Evolutionary conservation across 1,140 invertebrate genomes (phyloP).

Genomic region (Lineus longissimus): DNA sequence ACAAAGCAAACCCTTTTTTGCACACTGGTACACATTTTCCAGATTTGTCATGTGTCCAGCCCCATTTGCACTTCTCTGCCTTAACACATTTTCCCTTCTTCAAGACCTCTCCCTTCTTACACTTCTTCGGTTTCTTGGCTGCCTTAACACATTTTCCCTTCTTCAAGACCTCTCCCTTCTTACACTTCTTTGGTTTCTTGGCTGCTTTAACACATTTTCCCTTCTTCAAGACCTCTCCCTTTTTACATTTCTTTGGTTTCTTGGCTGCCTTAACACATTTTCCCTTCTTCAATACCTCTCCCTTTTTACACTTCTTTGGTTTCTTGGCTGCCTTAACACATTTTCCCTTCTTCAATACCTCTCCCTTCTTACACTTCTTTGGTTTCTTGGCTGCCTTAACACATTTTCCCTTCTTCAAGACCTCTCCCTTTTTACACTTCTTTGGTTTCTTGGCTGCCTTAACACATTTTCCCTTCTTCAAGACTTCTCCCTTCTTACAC

Average conservation of each 20-base stretch:
- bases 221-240: not conserved
- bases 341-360: not conserved
- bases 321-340: not conserved
- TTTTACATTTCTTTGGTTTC: conserved; percentile 7
- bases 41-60: not conserved
- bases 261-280: not conserved
- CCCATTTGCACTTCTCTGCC: not conserved
- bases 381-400: not conserved
- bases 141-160: too few relatives aligned
- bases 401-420: not conserved
- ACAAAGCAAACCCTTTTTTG: not conserved
- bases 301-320: conserved; percentile 7
- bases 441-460: too few relatives aligned
- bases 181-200: too few relatives aligned
- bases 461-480: not conserved
- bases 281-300: not conserved
- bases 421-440: not conserved
- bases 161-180: too few relatives aligned
- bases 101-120: too few relatives aligned
- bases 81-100: not conserved
- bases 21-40: not conserved
- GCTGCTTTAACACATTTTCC: not conserved
- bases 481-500: not conserved
- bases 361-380: not conserved
- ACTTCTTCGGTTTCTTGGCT: too few relatives aligned